Evolutionary conservation across 1,140 invertebrate species (phyloP), one percentile per base, ranked within the genome.

Genomic region (Euura saliciscinereae): DNA sequence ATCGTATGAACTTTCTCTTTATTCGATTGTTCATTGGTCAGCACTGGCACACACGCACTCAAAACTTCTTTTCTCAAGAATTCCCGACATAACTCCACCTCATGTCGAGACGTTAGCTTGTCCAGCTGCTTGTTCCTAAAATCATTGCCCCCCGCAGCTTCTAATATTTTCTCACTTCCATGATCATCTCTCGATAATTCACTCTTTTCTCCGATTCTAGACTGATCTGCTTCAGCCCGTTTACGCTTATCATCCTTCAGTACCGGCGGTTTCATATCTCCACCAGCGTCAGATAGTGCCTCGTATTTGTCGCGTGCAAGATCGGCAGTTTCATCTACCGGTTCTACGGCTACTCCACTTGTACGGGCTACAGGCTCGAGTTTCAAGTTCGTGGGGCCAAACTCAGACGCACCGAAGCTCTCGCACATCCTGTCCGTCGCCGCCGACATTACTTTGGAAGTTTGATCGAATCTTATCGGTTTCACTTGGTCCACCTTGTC

Each of bases 1-100:
- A 74, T 79, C 77, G 43, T 72, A 13, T 66, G 67, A 51, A 65
- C 65, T 71, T 67, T 70, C 28, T 28, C 28, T 28, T 28, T 28
- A 28, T 28, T 28, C 28, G 28, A 59, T 59, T 59, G 8, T 3
- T 59, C 5, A 3, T 59, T 59, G 51, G 13, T 59, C 6, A 2
- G 51, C 10, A 59, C 13, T n/a, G 51, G 10, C 8, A 11, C 51
- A 5, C 28, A 28, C 1, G 28, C 28, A 28, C 28, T 28, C 28
- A 28, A 28, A 28, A 28, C 28, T 28, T 28, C 28, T 0, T 28
- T 28, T 28, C 1, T 28, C 28, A 28, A 28, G 1, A 28, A 28
- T 28, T 28, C 28, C 28, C 28, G 28, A 28, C 28, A 28, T 28
- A 28, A 28, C 28, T 28, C 28, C 28, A 28, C 28, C 28, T 28